phyloP scores from a whole-genome alignment of 1,140 invertebrate species.

The Lucilia sericata region DNA sequence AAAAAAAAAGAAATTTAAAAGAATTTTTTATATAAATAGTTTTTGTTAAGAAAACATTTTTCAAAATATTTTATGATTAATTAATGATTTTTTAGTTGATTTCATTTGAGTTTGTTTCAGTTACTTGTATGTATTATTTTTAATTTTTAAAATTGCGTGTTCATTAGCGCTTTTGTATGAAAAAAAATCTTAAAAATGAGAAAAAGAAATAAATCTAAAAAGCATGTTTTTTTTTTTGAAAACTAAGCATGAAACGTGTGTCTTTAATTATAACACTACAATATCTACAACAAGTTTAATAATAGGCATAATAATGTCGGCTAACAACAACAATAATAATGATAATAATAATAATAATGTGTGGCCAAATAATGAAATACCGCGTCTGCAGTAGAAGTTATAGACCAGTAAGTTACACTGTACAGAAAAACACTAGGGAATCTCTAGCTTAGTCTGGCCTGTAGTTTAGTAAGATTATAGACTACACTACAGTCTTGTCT shows the following conservation, averaged over 20 bases:
- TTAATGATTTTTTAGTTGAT: neutral
- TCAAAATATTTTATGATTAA: no score
- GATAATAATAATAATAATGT: neutral
- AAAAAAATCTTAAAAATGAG: neutral
- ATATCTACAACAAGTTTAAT: neutral
- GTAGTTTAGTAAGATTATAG: no score
- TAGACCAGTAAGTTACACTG: neutral
- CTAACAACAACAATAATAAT: neutral
- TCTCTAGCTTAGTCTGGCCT: no score
- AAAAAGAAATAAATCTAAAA: neutral
- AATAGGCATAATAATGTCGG: neutral
- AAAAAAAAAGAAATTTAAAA: no score
- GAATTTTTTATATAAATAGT: no score
- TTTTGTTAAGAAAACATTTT: no score
- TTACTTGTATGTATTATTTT: neutral
- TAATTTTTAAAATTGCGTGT: slow-evolving; percentile 14
- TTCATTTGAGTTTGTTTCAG: neutral
- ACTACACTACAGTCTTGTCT: no score
- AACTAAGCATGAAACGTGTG: slow-evolving; percentile 23
- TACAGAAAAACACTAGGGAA: neutral
- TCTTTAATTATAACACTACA: neutral
- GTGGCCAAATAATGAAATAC: neutral
- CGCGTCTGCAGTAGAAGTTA: neutral
- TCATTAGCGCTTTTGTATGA: slow-evolving; percentile 34
- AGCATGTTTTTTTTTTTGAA: neutral